Evolutionary conservation across 2,888 invertebrate species (phyloP).

Genomic region (Scaptodrosophila latifasciaeformis): DNA sequence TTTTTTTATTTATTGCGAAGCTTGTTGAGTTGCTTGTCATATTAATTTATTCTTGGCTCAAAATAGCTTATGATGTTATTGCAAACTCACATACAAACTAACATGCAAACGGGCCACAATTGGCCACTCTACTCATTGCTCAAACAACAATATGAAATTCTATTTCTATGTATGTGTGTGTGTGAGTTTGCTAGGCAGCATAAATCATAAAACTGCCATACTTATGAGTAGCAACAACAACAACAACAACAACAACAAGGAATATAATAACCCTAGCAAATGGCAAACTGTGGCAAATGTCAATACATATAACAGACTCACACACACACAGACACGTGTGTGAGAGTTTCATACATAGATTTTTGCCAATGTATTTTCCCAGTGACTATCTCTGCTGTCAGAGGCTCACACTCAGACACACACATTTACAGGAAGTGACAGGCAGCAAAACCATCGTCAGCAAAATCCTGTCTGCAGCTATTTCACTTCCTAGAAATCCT

Average conservation of each 20-base stretch:
- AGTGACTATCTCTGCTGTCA: no score
- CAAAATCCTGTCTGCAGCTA: slow-evolving; percentile 62
- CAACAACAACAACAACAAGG: neutral
- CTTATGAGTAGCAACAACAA: slow-evolving; percentile 16
- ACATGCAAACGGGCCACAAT: slow-evolving; percentile 2
- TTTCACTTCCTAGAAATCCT: slow-evolving; percentile 68
- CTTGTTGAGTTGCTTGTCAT: no score
- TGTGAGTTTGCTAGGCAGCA: slow-evolving; percentile 28
- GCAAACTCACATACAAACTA: slow-evolving; percentile 16
- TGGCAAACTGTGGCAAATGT: slow-evolving; percentile 56
- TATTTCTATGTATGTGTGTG: slow-evolving; percentile 1
- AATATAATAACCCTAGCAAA: no score
- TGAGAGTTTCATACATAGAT: neutral
- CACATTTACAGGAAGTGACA: slow-evolving; percentile 52
- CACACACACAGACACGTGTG: slow-evolving; percentile 9
- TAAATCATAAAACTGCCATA: slow-evolving; percentile 56
- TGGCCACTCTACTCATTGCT: slow-evolving; percentile 4
- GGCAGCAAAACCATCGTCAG: slow-evolving; percentile 40
- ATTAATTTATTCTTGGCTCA: no score
- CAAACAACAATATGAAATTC: no score
- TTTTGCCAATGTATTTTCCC: neutral
- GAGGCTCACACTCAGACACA: neutral
- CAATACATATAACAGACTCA: slow-evolving; percentile 32
- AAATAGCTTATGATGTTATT: slow-evolving; percentile 47
- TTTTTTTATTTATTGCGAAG: no score